Evolutionary conservation across 2,888 invertebrate genomes (phyloP).

Genomic region (Drosophila anomalata): DNA sequence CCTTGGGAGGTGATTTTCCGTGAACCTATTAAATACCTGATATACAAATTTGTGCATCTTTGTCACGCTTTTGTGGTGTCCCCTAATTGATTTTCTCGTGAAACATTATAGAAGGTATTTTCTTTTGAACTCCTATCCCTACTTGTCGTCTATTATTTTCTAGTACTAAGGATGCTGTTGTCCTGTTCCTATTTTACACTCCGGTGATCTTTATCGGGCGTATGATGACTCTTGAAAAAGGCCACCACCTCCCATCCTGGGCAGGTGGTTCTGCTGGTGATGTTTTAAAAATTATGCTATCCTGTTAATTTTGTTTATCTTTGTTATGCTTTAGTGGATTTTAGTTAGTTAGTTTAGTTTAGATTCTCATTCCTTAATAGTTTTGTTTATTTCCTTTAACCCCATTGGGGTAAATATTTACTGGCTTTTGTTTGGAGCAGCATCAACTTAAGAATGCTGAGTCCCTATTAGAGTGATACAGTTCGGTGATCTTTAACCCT

Average conservation of each 20-base stretch:
- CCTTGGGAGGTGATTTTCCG: too few species aligned
- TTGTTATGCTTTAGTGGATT: not conserved
- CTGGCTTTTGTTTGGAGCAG: not conserved
- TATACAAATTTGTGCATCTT: too few species aligned
- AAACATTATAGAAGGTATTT: too few species aligned
- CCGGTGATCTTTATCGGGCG: not conserved
- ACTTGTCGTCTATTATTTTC: not conserved
- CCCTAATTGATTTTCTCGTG: too few species aligned
- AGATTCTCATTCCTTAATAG: too few species aligned
- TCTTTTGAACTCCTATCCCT: too few species aligned
- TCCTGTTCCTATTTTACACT: not conserved
- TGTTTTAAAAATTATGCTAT: not conserved
- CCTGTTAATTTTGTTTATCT: not conserved
- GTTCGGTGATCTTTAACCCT: not conserved
- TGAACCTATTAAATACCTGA: too few species aligned
- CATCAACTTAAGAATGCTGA: not conserved
- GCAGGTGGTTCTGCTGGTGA: not conserved
- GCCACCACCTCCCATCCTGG: not conserved
- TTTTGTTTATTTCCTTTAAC: not conserved
- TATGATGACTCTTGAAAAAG: not conserved
- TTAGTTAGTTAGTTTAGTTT: too few species aligned
- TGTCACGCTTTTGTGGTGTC: too few species aligned
- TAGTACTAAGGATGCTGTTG: not conserved
- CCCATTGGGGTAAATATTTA: too few species aligned
- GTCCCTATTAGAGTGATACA: not conserved